These are phyloP conservation scores for Drosophila rellima DNA, from an alignment of 2,888 invertebrate genomes.

Conservation along the genomic window DNA sequence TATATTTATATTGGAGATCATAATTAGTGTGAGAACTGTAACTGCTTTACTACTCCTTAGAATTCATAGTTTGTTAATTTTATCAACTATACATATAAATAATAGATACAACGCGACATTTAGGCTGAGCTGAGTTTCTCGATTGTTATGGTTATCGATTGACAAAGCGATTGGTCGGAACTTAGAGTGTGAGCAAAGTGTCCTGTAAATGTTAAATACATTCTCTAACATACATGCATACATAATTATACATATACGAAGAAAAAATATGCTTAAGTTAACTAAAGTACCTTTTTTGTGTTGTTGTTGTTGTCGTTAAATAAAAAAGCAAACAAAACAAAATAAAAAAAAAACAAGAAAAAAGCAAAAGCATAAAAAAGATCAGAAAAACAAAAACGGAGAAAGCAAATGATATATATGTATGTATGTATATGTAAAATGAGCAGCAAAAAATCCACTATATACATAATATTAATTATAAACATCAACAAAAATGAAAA, in stretches of 20 bases:
- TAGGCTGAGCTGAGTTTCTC: conserved; percentile 8
- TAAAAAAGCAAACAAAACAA: conserved; percentile 43
- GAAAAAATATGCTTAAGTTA: conserved; percentile 63
- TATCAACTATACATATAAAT: conserved; percentile 8
- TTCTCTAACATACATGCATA: conserved; percentile 23
- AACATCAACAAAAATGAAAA: conserved; percentile 37
- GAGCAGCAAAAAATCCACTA: conserved; percentile 38
- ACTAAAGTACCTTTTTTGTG: conserved; percentile 74
- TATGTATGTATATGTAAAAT: conserved; percentile 36
- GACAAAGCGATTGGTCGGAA: conserved; percentile 3
- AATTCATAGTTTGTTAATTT: conserved; percentile 44
- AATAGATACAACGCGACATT: conserved; percentile 12
- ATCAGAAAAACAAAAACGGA: conserved; percentile 4
- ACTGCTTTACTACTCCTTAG: conserved; percentile 25
- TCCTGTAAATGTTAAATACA: conserved; percentile 22
- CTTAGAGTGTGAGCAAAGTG: conserved; percentile 18
- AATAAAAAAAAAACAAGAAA: conserved; percentile 22
- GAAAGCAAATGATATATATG: conserved; percentile 36
- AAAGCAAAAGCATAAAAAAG: conserved; percentile 1
- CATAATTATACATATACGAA: conserved; percentile 35
- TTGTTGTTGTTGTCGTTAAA: conserved; percentile 70
- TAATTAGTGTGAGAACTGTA: conserved; percentile 29
- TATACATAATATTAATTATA: conserved; percentile 34
- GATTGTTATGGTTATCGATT: conserved; percentile 6
- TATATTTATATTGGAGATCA: conserved; percentile 18